Base-by-base conservation (phyloP, 30 jellyfish, hydroid and myxozoan genomes). In the Catostylus mosaicus region DNA sequence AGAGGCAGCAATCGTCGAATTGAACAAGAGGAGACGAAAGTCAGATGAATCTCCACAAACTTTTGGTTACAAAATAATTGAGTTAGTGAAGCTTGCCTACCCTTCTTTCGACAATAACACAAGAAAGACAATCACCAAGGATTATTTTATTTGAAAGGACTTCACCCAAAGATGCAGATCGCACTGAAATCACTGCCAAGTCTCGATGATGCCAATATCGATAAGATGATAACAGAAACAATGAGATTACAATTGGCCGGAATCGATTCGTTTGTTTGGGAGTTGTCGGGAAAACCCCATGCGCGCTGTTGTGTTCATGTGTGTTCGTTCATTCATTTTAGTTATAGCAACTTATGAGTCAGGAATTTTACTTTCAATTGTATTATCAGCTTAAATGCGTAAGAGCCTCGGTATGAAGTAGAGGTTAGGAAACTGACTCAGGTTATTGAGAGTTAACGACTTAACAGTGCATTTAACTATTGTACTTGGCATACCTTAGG, bases 171-270 rank as follows among this genome's bases (percentile, higher is more conserved):
- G 34, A 71, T 71, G 68, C 83, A 71, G 23, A 37, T 26, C 26
- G 83, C 83, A 16, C 45, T 36, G 64, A 71, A 71, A 26, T 10
- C 73, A 2, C 47, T 51, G 56, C 85, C 56, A 14, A 48, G 3
- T 2, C 50, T 29, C 35, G 26, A 29, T 8, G 50, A 20, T 8
- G 30, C 50, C 34, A n/a, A 22, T 27, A 14, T 74, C 24, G 19
- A 16, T 26, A 40, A 40, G 16, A 18, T 57, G 76, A 67, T 67
- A 56, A 20, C 30, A 30, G 67, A 35, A 46, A 37, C 67, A 26
- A 71, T 31, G 68, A 71, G 67, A 26, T 19, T 40, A n/a, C 83
- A 71, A 31, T 14, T 71, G 27, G 83, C 83, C 14, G 83, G 83
- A 36, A 48, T 81, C 82, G 14, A 50, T 60, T 64, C 18, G 45